Conservation (phyloP, 2,797 vertebrate genomes). For the Spea hammondii region DNA sequence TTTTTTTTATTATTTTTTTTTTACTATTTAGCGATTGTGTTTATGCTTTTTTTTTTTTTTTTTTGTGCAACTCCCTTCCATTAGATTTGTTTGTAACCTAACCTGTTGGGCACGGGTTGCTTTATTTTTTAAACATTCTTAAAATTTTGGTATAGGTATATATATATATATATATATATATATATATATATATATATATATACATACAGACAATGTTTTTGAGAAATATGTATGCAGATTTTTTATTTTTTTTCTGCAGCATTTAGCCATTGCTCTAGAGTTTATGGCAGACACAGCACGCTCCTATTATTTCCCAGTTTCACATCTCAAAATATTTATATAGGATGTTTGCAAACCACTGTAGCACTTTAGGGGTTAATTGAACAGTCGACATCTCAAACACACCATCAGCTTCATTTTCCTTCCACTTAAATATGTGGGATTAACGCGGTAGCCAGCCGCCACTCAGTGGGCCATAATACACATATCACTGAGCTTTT, state of each 20-base stretch:
- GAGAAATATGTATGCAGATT: not conserved
- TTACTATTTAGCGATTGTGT: too few relatives aligned
- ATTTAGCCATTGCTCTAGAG: not conserved
- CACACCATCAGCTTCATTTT: slow-evolving; percentile 47
- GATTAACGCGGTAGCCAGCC: slow-evolving; percentile 44
- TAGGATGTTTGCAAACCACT: slow-evolving; percentile 23
- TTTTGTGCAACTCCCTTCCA: too few relatives aligned
- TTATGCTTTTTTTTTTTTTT: too few relatives aligned
- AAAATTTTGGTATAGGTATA: not conserved
- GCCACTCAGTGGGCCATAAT: slow-evolving; percentile 46
- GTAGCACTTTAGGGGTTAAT: slow-evolving; percentile 43
- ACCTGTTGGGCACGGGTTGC: too few relatives aligned
- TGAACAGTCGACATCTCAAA: slow-evolving; percentile 41
- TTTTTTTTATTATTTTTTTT: too few relatives aligned
- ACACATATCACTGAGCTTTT: slow-evolving; percentile 48
- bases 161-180: not conserved
- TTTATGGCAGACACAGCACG: slow-evolving; percentile 20
- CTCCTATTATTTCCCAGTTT: not conserved
- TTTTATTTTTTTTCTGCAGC: too few relatives aligned
- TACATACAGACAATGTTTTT: not conserved
- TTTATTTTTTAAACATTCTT: not conserved
- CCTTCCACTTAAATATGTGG: slow-evolving; percentile 46
- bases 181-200: not conserved
- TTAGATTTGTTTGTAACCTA: too few relatives aligned
- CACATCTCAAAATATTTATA: slow-evolving; percentile 18